Evolutionary conservation across 1,140 invertebrate genomes (phyloP).

Genomic region (Mercenaria mercenaria): DNA sequence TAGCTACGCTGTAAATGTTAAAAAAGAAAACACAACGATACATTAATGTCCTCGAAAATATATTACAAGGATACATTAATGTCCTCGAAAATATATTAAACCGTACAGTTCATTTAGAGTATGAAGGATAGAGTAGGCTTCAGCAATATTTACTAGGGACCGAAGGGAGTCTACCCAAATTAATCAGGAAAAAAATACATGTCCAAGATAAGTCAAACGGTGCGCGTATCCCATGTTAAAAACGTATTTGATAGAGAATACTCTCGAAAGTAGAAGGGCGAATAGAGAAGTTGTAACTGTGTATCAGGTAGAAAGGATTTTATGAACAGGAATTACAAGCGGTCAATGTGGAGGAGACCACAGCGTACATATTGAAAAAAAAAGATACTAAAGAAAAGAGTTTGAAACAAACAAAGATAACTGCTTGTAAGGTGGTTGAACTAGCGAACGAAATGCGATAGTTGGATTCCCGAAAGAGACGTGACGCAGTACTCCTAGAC

Average conservation of each 20-base stretch:
- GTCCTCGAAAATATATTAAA: conserved; percentile 19
- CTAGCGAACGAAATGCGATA: conserved; percentile 36
- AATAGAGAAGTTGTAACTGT: not conserved
- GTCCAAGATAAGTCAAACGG: not conserved
- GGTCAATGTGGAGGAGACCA: not conserved
- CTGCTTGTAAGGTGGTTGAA: conserved; percentile 21
- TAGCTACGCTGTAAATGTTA: conserved; percentile 18
- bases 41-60: too few relatives aligned
- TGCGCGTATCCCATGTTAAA: not conserved
- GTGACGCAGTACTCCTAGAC: too few relatives aligned
- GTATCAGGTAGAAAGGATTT: not conserved
- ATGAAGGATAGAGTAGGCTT: not conserved
- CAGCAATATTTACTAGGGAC: not conserved
- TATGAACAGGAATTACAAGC: too few relatives aligned
- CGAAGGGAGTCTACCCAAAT: not conserved
- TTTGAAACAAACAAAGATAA: conserved; percentile 13
- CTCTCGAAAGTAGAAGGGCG: conserved; percentile 37
- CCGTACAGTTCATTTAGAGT: not conserved
- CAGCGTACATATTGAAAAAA: not conserved
- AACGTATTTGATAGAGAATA: conserved; percentile 8
- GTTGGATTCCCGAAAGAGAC: too few relatives aligned
- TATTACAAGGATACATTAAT: not conserved
- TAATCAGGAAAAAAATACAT: not conserved
- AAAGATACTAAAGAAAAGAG: too few relatives aligned
- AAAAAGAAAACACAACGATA: conserved; percentile 28